Conservation (phyloP, 1,140 invertebrate genomes). For the Polypedilum vanderplanki region DNA sequence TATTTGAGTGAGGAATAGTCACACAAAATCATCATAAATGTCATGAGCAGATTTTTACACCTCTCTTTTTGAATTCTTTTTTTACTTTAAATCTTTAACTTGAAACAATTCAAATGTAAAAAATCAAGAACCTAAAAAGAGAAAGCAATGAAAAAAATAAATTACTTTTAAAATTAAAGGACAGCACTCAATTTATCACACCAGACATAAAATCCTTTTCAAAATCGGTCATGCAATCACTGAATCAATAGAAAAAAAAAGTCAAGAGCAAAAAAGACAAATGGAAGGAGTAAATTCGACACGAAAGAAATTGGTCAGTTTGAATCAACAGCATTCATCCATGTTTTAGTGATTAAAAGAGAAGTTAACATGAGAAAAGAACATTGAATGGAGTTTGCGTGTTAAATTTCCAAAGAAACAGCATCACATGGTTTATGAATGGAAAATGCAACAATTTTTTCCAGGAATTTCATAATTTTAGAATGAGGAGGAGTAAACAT, state of each 20-base stretch:
- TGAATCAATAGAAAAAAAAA: neutral
- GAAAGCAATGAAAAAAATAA: neutral
- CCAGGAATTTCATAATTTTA: neutral
- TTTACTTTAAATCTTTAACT: too few relatives aligned
- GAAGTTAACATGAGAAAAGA: too few relatives aligned
- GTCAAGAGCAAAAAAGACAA: neutral
- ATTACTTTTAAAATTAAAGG: neutral
- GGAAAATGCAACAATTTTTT: conserved; percentile 19
- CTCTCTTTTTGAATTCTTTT: too few relatives aligned
- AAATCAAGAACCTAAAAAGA: neutral
- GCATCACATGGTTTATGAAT: neutral
- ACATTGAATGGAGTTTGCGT: neutral
- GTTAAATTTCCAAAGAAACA: neutral
- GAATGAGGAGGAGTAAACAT: too few relatives aligned
- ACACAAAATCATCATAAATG: too few relatives aligned
- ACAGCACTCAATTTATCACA: conserved; percentile 12
- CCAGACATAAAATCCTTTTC: conserved; percentile 3
- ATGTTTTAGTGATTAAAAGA: too few relatives aligned
- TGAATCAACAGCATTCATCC: too few relatives aligned
- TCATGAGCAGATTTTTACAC: too few relatives aligned
- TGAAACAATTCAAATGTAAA: too few relatives aligned
- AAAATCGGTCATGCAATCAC: conserved; percentile 11
- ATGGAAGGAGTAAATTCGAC: neutral
- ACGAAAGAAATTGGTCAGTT: too few relatives aligned
- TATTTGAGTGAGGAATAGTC: too few relatives aligned